These are phyloP conservation scores for Oreotrochilus melanogaster DNA, from an alignment of 2,113 vertebrate species.

Conservation along the genomic window DNA sequence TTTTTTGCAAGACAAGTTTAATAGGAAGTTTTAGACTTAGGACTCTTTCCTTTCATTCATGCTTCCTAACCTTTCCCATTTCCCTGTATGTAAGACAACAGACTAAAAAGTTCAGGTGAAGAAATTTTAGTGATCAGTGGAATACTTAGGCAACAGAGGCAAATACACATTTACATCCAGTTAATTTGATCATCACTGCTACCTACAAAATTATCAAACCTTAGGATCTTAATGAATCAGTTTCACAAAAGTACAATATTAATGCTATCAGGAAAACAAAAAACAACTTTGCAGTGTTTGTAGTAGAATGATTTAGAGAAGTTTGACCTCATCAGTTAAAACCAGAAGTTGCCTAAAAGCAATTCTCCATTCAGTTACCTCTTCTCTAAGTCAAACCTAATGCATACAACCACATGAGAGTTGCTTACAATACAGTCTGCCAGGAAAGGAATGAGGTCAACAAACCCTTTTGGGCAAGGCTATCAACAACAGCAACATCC, in stretches of 20 bases:
- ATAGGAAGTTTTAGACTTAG: not conserved
- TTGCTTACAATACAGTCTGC: not conserved
- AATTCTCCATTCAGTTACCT: not conserved
- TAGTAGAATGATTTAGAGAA: not conserved
- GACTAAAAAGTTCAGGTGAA: not conserved
- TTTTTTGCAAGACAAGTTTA: not conserved
- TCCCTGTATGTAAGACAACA: not conserved
- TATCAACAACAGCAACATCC: not conserved
- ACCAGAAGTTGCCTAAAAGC: not conserved
- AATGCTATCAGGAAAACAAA: not conserved
- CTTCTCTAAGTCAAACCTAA: not conserved
- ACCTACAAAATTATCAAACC: not conserved
- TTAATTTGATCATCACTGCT: not conserved
- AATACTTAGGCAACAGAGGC: not conserved
- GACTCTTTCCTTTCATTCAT: not conserved
- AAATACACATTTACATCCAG: not conserved
- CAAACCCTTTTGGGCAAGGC: not conserved
- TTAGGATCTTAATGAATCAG: not conserved
- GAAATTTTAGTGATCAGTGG: not conserved
- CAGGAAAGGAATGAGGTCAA: not conserved
- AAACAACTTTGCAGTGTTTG: not conserved
- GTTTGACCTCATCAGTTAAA: not conserved
- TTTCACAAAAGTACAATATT: not conserved
- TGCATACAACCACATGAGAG: rapidly evolving
- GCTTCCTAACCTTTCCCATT: not conserved